A percentile compares a stretch with the other conserved stretches of the same genome.
These are phyloP conservation scores for Perca schrenkii DNA, from an alignment of 2,113 vertebrate species.

Conservation along the genomic window DNA sequence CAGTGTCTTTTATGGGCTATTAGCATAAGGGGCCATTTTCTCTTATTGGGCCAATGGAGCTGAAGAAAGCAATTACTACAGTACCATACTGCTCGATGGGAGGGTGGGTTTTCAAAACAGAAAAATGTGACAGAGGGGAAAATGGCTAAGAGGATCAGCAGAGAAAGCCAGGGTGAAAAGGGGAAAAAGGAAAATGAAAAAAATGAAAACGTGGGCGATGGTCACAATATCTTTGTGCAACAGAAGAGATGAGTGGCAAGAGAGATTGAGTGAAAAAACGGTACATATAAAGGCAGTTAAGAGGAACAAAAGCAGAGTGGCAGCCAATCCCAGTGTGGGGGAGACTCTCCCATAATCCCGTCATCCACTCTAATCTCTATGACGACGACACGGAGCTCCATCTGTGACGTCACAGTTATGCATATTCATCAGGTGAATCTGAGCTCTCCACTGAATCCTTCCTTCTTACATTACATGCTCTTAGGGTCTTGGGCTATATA, in stretches of 20 bases:
- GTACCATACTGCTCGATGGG: conserved; percentile 58
- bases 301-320: conserved; percentile 56
- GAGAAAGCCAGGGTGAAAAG: conserved; percentile 15
- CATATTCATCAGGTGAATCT: conserved; percentile 73
- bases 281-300: conserved; percentile 46
- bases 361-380: conserved; percentile 67
- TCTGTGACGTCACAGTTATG: conserved; percentile 61
- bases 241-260: conserved; percentile 27
- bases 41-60: conserved; percentile 72
- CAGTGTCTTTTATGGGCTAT: conserved; percentile 70
- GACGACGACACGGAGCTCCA: conserved; percentile 55
- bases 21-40: conserved; percentile 71
- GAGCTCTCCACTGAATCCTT: conserved; percentile 50
- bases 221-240: conserved; percentile 26
- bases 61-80: conserved; percentile 78
- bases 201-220: conserved; percentile 16
- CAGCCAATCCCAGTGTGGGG: conserved; percentile 45
- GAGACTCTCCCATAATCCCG: conserved; percentile 61
- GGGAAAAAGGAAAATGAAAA: not conserved
- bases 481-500: not conserved
- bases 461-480: conserved; percentile 13
- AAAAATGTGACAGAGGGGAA: conserved; percentile 33
- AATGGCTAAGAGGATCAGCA: conserved; percentile 49
- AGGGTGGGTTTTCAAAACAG: conserved; percentile 51
- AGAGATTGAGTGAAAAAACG: conserved; percentile 44